Percentiles rank a stretch among this genome's conserved stretches.
Evolutionary conservation across 2,113 vertebrate genomes (phyloP).

Genomic region (Chlamydotis undulata): DNA sequence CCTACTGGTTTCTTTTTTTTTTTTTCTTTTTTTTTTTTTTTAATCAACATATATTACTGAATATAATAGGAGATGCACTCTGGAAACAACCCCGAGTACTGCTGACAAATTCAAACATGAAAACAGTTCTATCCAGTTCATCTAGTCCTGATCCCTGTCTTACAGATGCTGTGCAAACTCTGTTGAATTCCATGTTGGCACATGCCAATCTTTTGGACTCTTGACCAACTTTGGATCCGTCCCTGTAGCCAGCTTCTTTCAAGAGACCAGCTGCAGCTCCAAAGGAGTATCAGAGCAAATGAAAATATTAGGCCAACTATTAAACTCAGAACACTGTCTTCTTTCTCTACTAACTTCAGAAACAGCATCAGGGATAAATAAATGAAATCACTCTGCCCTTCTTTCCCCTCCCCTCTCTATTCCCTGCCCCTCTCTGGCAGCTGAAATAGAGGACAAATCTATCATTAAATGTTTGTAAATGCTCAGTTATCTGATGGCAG

Average conservation of each 20-base stretch:
- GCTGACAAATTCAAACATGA: neutral
- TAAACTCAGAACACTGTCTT: neutral
- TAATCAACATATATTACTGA: neutral
- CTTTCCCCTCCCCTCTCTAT: neutral
- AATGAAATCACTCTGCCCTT: neutral
- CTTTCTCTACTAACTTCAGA: neutral
- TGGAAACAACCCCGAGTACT: neutral
- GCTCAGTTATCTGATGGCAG: conserved; percentile 45
- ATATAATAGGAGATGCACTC: neutral
- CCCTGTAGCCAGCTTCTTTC: neutral
- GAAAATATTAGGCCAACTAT: neutral
- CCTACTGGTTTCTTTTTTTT: neutral
- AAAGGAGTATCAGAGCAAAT: neutral
- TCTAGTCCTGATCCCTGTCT: neutral
- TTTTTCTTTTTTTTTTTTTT: neutral
- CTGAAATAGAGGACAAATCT: conserved; percentile 62
- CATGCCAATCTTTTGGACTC: neutral
- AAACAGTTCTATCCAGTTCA: neutral
- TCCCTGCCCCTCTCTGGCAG: neutral
- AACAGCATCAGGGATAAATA: neutral
- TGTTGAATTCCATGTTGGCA: neutral
- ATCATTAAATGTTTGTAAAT: conserved; percentile 72
- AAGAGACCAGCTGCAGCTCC: neutral
- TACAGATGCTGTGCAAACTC: neutral
- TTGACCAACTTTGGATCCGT: neutral